Base-by-base conservation (phyloP, 2,113 vertebrate genomes). In the Glareola pratincola region DNA sequence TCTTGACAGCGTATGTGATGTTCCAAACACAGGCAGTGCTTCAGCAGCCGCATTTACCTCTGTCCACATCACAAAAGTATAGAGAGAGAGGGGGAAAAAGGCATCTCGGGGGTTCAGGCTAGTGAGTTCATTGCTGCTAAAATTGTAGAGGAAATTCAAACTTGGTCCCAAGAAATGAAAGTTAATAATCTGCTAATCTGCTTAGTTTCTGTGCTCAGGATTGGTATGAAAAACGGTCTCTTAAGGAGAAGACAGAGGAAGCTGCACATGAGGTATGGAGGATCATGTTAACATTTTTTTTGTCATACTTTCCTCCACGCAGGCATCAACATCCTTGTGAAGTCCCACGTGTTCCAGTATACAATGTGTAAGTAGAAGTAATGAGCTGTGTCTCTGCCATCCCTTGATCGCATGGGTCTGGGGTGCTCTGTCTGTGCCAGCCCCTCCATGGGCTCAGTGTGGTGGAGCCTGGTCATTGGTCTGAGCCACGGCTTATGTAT, bases 301-400 rank as follows among this genome's bases (percentile, higher is more conserved):
- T 56, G 13, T 62, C 12, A 3, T 26, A 3, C 41, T 57, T 95
- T 54, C 77, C 95, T 88, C 92, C 59, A 13, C 53, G 56, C 82
- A 99, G 99, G 99, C 76, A 99, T 99, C 95, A 99, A 99, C 93
- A 98, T 99, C 86, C 98, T 99, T 30, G 99, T 99, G 97, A 99
- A 99, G 94, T 99, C 99, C 78, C 99, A 97, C 41, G 98, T 97
- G 90, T 99, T 99, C 97, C 99, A 99, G 64, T 99, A 99, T 95
- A 92, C 98, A 69, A 99, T 99, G 99, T 99, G 99, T 99, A 98
- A 99, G 99, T 99, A 64, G n/a, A 30, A 71, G 34, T 6, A 2
- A 24, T 0, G 2, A 41, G 23, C 39, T 26, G 24, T 20, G 47
- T 64, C 34, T 39, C 48, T 90, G 50, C 47, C 47, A 14, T 64